A percentile compares a stretch with the other conserved stretches of the same genome.
phyloP scores from a whole-genome alignment of 2,113 vertebrate species.

The Vulpes lagopus region DNA sequence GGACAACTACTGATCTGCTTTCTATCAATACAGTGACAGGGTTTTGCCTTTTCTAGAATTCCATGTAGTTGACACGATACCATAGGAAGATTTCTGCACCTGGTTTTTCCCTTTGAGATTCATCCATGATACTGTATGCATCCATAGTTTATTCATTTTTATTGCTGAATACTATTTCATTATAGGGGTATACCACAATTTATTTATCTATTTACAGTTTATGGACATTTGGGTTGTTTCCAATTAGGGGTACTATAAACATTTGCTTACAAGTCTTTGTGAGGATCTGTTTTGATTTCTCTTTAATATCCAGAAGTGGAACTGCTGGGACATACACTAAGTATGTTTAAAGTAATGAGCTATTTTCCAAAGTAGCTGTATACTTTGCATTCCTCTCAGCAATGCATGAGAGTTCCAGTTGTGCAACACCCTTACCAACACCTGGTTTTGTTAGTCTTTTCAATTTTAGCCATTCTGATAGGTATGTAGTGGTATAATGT shows the following conservation, averaged over 20 bases:
- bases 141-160: neutral
- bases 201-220: neutral
- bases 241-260: neutral
- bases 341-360: neutral
- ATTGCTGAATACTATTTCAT: neutral
- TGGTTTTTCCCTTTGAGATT: neutral
- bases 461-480: neutral
- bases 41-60: constrained; percentile 23
- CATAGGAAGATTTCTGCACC: neutral
- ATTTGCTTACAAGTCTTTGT: neutral
- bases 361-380: neutral
- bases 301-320: neutral
- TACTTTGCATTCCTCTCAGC: neutral
- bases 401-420: neutral
- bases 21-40: neutral
- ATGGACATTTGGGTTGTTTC: neutral
- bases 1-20: neutral
- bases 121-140: neutral
- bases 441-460: neutral
- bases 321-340: neutral
- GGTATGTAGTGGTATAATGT: neutral
- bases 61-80: neutral
- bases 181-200: neutral
- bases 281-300: neutral
- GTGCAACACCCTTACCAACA: neutral